Base-by-base conservation (phyloP, 1,140 invertebrate genomes). In the Lasioglossum baleicum region DNA sequence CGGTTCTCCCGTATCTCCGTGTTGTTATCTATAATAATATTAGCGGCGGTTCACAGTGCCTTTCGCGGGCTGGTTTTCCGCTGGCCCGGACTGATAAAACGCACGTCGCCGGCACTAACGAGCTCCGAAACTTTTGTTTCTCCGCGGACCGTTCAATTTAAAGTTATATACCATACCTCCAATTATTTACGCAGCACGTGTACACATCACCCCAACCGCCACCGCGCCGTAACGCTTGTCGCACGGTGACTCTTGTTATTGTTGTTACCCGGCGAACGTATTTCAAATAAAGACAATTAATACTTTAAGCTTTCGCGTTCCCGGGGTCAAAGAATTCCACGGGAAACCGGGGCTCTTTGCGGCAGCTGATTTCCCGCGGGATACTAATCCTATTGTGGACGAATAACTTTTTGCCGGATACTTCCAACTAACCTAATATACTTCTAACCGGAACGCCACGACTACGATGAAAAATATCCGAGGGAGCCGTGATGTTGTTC, bases 291-390 rank as follows among this genome's bases (percentile, higher is more conserved):
- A 86, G 88, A 83, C 87, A 91, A 92, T 92, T 91, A 91, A 88
- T 89, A 88, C 87, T 83, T 87, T 77, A 86, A 90, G 87, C 88
- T 92, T 92, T 91, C n/a, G 1, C 89, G 90, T 90, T 84, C 26
- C 15, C 74, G 87, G 83, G 83, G 88, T 88, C 81, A 78, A 86
- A 86, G 85, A 88, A 89, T 81, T 84, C 89, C 90, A 7, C 81
- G 51, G 81, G 83, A 85, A 88, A 83, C 83, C 80, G 0, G 69
- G 74, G 83, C 79, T 73, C 65, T 7, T 20, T 17, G 44, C 82
- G 80, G 67, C 81, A 79, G 82, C 75, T 92, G 91, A 92, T 92
- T 92, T 92, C 91, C 91, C 91, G 74, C 68, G 91, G 88, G 91
- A 88, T 72, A 83, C 87, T 89, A 90, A 92, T 91, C 87, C 90